These are phyloP conservation scores for Mus pahari DNA, from an alignment of 2,113 vertebrate species.

Conservation along the genomic window DNA sequence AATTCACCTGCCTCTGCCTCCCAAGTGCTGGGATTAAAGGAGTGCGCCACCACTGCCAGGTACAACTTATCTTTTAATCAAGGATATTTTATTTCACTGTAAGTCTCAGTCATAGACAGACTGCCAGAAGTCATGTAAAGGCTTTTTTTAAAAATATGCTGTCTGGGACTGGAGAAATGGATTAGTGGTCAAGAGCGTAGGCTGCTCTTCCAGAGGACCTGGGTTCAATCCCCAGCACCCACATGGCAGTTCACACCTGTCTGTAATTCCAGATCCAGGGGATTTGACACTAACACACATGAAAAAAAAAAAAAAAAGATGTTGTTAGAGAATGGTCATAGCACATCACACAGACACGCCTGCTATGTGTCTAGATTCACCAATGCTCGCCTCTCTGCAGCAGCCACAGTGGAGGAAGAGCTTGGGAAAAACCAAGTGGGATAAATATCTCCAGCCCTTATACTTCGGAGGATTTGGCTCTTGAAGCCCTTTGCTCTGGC, in stretches of 20 bases:
- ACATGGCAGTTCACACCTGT: too few species aligned
- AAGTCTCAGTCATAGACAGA: background rate
- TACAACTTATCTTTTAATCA: constrained; percentile 7
- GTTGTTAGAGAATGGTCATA: background rate
- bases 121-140: background rate
- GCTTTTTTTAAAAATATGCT: background rate
- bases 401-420: background rate
- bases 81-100: constrained; percentile 33
- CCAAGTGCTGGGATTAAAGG: too few species aligned
- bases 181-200: too few species aligned
- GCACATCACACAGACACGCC: background rate
- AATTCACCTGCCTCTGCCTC: too few species aligned
- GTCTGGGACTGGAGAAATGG: too few species aligned
- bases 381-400: background rate
- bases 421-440: background rate
- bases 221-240: too few species aligned
- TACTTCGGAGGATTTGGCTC: background rate
- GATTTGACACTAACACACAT: too few species aligned
- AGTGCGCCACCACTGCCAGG: too few species aligned
- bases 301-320: background rate
- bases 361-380: background rate
- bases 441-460: background rate
- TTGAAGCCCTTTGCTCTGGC: background rate
- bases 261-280: too few species aligned
- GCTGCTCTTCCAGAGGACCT: too few species aligned